Evolutionary conservation across 2,113 vertebrate species (phyloP).

Genomic region (Burhinus oedicnemus): DNA sequence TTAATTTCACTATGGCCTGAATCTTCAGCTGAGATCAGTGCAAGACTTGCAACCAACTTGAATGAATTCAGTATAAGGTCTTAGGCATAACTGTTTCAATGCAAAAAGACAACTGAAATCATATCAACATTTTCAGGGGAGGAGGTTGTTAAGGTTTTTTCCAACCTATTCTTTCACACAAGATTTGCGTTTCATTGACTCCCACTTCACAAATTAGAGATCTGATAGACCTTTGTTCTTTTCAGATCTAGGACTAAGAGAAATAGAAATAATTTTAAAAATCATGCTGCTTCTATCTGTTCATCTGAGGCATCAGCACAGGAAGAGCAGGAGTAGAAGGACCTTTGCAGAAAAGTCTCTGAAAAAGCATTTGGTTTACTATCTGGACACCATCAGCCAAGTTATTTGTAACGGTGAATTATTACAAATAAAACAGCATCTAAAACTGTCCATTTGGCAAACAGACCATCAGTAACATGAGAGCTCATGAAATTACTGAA

Average conservation of each 20-base stretch:
- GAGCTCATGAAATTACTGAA: not conserved
- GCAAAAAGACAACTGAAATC: not conserved
- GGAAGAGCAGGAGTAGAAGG: not conserved
- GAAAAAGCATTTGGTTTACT: not conserved
- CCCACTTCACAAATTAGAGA: not conserved
- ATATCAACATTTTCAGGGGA: not conserved
- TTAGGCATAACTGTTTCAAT: not conserved
- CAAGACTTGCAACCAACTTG: not conserved
- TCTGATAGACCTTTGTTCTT: not conserved
- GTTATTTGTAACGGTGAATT: not conserved
- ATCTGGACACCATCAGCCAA: not conserved
- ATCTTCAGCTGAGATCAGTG: not conserved
- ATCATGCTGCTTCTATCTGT: not conserved
- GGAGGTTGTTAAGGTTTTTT: not conserved
- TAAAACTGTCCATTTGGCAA: not conserved
- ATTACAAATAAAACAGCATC: not conserved
- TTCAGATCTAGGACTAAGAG: not conserved
- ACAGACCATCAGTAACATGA: not conserved
- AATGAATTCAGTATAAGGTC: not conserved
- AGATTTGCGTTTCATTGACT: not conserved
- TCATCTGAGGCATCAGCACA: not conserved
- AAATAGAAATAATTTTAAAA: not conserved
- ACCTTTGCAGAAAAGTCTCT: not conserved
- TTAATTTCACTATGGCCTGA: not conserved
- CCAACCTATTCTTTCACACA: not conserved